phyloP scores from a whole-genome alignment of 2,888 invertebrate genomes.

The Meta bourneti region DNA sequence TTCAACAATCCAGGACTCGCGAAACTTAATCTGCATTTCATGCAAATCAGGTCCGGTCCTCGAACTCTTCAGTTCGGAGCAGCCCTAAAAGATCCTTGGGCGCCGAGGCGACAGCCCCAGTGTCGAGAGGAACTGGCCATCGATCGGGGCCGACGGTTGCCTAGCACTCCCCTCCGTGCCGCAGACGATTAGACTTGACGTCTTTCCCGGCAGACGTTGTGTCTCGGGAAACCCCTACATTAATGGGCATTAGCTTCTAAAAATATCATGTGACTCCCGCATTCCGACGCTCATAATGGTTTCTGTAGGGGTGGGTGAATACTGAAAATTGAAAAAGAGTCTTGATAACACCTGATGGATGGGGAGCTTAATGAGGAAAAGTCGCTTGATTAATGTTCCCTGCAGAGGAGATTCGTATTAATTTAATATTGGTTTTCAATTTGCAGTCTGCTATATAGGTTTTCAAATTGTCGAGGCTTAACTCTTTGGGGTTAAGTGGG shows the following conservation, averaged over 20 bases:
- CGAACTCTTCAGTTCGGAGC: not conserved
- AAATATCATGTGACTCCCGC: constrained; percentile 20
- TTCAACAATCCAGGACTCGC: too few species aligned
- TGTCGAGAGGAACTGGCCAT: constrained; percentile 5
- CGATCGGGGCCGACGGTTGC: constrained; percentile 36
- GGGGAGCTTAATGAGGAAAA: not conserved
- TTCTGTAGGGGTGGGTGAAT: not conserved
- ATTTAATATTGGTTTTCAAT: not conserved
- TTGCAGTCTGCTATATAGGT: too few species aligned
- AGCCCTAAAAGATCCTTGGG: not conserved
- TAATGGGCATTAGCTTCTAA: constrained; percentile 21
- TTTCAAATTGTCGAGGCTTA: too few species aligned
- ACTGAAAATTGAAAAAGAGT: not conserved
- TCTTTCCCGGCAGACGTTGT: constrained; percentile 14
- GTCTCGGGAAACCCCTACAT: not conserved
- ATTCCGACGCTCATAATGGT: not conserved
- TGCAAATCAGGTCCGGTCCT: not conserved
- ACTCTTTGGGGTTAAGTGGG: too few species aligned
- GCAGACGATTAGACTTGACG: constrained; percentile 8
- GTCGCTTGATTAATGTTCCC: not conserved
- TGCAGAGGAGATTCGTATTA: not conserved
- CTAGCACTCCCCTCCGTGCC: constrained; percentile 14
- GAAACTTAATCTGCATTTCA: too few species aligned
- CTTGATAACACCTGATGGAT: not conserved
- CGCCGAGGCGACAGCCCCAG: not conserved